phyloP scores from a whole-genome alignment of 2,113 vertebrate genomes.

The Gallinago jamesoni region DNA sequence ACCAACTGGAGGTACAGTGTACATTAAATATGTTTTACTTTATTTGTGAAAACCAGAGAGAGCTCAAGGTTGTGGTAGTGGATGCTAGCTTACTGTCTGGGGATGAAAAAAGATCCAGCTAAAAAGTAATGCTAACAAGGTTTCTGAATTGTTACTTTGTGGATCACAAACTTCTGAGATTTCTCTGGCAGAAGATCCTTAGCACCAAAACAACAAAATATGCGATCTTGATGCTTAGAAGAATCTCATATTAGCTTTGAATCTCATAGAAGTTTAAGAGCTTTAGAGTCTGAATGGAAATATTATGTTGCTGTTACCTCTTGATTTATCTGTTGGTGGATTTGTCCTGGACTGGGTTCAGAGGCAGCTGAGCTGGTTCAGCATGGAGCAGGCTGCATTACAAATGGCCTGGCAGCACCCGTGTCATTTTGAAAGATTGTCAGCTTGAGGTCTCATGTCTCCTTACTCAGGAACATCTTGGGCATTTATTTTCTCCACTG shows the following conservation, averaged over 20 bases:
- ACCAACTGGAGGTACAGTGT: constrained; percentile 91
- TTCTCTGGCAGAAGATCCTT: not conserved
- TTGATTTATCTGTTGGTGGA: not conserved
- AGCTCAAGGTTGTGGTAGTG: not conserved
- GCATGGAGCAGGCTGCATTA: not conserved
- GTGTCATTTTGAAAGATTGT: not conserved
- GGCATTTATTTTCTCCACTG: not conserved
- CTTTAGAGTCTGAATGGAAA: not conserved
- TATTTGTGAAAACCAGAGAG: not conserved
- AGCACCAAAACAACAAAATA: not conserved
- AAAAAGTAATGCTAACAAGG: not conserved
- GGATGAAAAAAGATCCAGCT: not conserved
- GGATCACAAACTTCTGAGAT: not conserved
- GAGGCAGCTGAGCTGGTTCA: not conserved
- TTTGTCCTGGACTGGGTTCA: not conserved
- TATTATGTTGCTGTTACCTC: not conserved
- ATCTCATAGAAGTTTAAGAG: not conserved
- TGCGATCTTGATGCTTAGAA: not conserved
- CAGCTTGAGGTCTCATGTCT: not conserved
- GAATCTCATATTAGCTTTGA: not conserved
- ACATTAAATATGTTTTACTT: not conserved
- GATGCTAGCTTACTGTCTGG: not conserved
- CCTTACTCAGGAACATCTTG: not conserved
- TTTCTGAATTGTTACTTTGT: not conserved
- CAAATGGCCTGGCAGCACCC: not conserved